Evolutionary conservation across 2,797 vertebrate genomes (phyloP), one percentile per base, ranked within the genome.

Genomic region (Phrynocephalus forsythii): DNA sequence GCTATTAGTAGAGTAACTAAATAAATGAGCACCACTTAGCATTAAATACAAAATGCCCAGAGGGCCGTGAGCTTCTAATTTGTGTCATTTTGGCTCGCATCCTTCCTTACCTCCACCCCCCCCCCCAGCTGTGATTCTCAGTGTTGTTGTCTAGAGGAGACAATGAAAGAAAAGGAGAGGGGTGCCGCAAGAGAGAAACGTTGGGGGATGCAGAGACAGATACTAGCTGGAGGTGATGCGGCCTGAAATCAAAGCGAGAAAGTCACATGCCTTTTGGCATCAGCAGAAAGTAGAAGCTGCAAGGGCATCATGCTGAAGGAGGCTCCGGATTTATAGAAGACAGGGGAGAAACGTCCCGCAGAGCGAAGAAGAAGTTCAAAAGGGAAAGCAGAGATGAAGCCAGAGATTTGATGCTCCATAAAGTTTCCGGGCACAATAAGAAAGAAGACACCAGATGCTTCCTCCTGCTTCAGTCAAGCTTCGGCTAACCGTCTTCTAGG

Each of bases 101-200:
- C 15, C 0, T 28, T 83, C 30, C 75, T 82, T 22, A 4, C 0
- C 1, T 6, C 30, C 63, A 48, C 30, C 75, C 48, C 26, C 4
- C 0, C 1, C 5, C 30, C 63, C 52, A 22, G 83, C 6, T 30
- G 10, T 6, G 66, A 77, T n/a, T 81, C 6, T 18, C 30, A 30
- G 5, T 76, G 82, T 56, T 81, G 26, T 60, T 76, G n/a, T 69
- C 66, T 0, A 3, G 48, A 84, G 86, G 82, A 91, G 6, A 50
- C 73, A 86, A 91, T 0, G 2, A 87, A 86, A 90, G 68, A 69
- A 75, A 92, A 67, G 86, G 8, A 89, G 85, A 91, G 86, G 60
- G 33, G 83, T 90, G 87, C 81, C 44, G 71, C 86, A 87, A 84
- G 93, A 89, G 85, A 93, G 93, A 91, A 92, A 94, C 92, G 85